Evolutionary conservation across 2,797 vertebrate species (phyloP).

Genomic region (Holocentrus rufus): DNA sequence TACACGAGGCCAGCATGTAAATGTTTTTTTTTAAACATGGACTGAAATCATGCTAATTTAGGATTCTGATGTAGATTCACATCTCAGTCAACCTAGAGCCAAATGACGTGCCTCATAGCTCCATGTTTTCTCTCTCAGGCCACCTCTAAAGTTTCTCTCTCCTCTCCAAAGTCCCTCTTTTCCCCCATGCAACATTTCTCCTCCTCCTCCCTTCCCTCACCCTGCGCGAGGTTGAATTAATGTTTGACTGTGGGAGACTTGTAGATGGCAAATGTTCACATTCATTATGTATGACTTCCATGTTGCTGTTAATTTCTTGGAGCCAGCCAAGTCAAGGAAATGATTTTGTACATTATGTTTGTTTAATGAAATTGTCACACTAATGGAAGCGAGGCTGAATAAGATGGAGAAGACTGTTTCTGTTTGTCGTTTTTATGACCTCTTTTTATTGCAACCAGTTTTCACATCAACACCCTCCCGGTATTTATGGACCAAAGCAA

Average conservation of each 20-base stretch:
- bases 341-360: slow-evolving; percentile 84
- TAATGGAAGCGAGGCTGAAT: slow-evolving; percentile 80
- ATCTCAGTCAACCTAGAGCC: slow-evolving; percentile 13
- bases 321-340: slow-evolving; percentile 80
- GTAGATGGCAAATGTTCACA: slow-evolving; percentile 82
- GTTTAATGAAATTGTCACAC: slow-evolving; percentile 83
- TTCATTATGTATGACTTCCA: slow-evolving; percentile 84
- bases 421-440: slow-evolving; percentile 78
- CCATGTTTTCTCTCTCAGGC: slow-evolving; percentile 30
- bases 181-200: slow-evolving; percentile 65
- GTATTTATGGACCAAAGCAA: slow-evolving; percentile 58
- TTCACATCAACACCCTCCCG: slow-evolving; percentile 57
- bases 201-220: slow-evolving; percentile 66
- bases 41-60: background rate
- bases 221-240: slow-evolving; percentile 77
- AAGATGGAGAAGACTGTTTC: slow-evolving; percentile 79
- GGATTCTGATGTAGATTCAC: background rate
- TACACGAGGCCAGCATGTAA: slow-evolving; percentile 3
- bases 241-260: slow-evolving; percentile 78
- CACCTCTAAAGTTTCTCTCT: slow-evolving; percentile 52
- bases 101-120: background rate
- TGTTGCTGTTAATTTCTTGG: slow-evolving; percentile 83
- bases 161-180: slow-evolving; percentile 56
- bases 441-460: slow-evolving; percentile 56
- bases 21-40: background rate